A percentile compares a stretch with the other conserved stretches of the same genome.
phyloP scores from a whole-genome alignment of 2,888 invertebrate genomes.

The Unio delphinus region DNA sequence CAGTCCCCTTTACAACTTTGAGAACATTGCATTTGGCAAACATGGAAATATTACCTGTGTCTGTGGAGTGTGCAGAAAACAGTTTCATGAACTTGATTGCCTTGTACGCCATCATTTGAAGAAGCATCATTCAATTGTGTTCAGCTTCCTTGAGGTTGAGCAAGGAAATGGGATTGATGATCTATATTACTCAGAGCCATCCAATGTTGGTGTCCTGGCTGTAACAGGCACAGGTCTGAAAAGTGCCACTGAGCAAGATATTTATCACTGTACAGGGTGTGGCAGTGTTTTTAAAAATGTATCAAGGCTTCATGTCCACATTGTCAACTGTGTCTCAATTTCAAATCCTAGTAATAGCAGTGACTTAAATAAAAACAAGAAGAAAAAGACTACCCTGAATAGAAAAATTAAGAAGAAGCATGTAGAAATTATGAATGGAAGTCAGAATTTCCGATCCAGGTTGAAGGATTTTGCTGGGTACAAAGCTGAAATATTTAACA shows the following conservation, averaged over 20 bases:
- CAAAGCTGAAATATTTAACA: not conserved
- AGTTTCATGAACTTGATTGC: conserved; percentile 78
- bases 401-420: conserved; percentile 28
- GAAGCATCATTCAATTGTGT: conserved; percentile 88
- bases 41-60: conserved; percentile 87
- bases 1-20: conserved; percentile 41
- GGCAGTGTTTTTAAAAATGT: conserved; percentile 78
- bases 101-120: conserved; percentile 86
- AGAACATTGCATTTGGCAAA: conserved; percentile 69
- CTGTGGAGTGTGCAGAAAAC: conserved; percentile 88
- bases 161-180: conserved; percentile 53
- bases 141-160: conserved; percentile 75
- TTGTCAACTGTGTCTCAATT: conserved; percentile 81
- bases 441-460: conserved; percentile 10
- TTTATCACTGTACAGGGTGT: conserved; percentile 84
- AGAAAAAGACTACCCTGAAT: conserved; percentile 23
- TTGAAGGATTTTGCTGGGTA: conserved; percentile 13
- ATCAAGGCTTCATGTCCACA: conserved; percentile 88
- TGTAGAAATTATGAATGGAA: conserved; percentile 12
- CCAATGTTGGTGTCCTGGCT: conserved; percentile 50
- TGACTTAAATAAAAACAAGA: conserved; percentile 13
- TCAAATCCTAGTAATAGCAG: conserved; percentile 22
- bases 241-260: conserved; percentile 22
- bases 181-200: conserved; percentile 53
- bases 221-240: conserved; percentile 51